phyloP scores from a whole-genome alignment of 2,888 invertebrate genomes.

The Chirona hameri region DNA sequence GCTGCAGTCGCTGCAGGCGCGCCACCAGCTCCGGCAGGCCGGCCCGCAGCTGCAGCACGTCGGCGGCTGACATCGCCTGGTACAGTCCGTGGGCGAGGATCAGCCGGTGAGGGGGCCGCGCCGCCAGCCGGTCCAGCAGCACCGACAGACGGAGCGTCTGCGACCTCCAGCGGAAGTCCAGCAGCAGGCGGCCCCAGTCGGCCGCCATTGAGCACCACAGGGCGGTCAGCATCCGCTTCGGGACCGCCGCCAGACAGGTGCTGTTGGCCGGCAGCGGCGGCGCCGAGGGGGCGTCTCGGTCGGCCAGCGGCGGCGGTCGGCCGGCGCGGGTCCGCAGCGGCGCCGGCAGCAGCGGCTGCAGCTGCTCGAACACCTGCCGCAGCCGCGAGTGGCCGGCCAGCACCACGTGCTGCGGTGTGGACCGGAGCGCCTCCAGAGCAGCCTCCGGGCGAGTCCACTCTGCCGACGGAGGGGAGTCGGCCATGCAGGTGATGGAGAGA shows the following conservation, averaged over 20 bases:
- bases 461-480: too few relatives aligned
- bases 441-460: too few relatives aligned
- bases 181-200: constrained; percentile 38
- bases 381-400: not conserved
- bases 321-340: not conserved
- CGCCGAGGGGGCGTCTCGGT: not conserved
- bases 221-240: not conserved
- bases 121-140: constrained; percentile 29
- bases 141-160: not conserved
- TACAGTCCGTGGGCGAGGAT: constrained; percentile 34
- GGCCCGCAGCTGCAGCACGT: not conserved
- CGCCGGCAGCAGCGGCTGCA: not conserved
- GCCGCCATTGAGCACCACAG: constrained; percentile 34
- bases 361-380: not conserved
- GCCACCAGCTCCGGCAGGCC: not conserved
- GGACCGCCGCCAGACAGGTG: not conserved
- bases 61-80: not conserved
- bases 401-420: not conserved
- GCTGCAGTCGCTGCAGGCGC: not conserved
- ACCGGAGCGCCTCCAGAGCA: not conserved
- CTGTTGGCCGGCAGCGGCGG: not conserved
- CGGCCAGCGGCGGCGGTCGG: not conserved
- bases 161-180: constrained; percentile 33
- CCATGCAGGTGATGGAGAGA: too few relatives aligned
- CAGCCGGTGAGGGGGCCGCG: constrained; percentile 25